A percentile compares a stretch with the other conserved stretches of the same genome.
phyloP scores from a whole-genome alignment of 2,797 vertebrate species.

The Myripristis murdjan region DNA sequence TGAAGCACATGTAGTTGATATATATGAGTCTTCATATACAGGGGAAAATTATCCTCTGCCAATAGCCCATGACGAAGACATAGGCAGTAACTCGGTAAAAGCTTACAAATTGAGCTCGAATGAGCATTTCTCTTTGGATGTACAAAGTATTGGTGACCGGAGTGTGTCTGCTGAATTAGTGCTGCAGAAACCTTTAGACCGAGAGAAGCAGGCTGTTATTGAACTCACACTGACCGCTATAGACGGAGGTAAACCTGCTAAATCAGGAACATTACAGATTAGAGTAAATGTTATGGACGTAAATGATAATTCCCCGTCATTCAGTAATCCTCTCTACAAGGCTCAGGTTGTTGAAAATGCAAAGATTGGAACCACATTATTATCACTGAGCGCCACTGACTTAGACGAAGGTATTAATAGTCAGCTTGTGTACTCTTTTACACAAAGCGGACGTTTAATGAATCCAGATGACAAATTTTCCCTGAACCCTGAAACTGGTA shows the following conservation, averaged over 20 bases:
- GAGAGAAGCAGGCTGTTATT: slow-evolving; percentile 79
- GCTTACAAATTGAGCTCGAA: slow-evolving; percentile 81
- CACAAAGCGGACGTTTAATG: slow-evolving; percentile 37
- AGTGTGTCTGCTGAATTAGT: slow-evolving; percentile 77
- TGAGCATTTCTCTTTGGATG: slow-evolving; percentile 80
- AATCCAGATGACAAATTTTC: slow-evolving; percentile 39
- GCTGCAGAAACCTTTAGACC: slow-evolving; percentile 84
- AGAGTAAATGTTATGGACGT: slow-evolving; percentile 66
- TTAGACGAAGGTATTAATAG: slow-evolving; percentile 46
- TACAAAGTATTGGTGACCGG: slow-evolving; percentile 71
- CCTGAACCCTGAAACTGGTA: slow-evolving; percentile 69
- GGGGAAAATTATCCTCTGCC: slow-evolving; percentile 83
- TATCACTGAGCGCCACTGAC: slow-evolving; percentile 79
- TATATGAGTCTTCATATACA: slow-evolving; percentile 73
- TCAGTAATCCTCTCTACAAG: slow-evolving; percentile 62
- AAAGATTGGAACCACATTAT: slow-evolving; percentile 39
- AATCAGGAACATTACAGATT: slow-evolving; percentile 79
- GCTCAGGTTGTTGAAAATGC: slow-evolving; percentile 52
- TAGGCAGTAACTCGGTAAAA: slow-evolving; percentile 84
- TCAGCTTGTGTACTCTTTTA: slow-evolving; percentile 50
- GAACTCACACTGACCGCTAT: slow-evolving; percentile 80
- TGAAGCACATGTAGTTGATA: slow-evolving; percentile 68
- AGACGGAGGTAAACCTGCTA: slow-evolving; percentile 86
- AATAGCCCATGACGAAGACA: slow-evolving; percentile 82
- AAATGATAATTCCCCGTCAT: slow-evolving; percentile 62